Evolutionary conservation across 2,888 invertebrate species (phyloP), one percentile per base, ranked within the genome.

Genomic region (Trichacis sp.): DNA sequence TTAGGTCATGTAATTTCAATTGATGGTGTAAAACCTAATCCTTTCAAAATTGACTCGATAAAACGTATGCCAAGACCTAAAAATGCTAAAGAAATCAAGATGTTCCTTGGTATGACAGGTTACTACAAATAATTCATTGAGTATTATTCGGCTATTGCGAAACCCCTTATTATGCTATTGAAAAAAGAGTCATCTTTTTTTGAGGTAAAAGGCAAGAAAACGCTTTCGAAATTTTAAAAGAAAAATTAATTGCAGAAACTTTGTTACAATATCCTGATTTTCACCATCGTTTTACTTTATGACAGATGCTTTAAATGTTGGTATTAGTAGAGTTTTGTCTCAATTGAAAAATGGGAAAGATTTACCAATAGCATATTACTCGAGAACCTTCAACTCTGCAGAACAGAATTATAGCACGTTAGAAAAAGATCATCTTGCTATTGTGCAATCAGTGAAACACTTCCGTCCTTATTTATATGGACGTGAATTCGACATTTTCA

Each of bases 11-110:
- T 42, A 15, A 42, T 42, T 5, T 14, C 46, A 8, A 24, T 14
- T 6, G 24, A 24, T 8, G 76, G 76, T 0, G 65, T 80, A 2
- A 48, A 58, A 33, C 70, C 74, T 11, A 73, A 75, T 42, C 69
- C 69, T 1, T 55, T 52, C 0, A 77, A 77, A 48, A 29, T 72
- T 1, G 58, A 45, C 5, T 73, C 76, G 8, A 59, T 75, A 63
- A 46, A 52, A 18, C 55, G 18, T 60, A 60, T 60, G 30, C 58
- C 65, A 15, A 14, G 30, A n/a, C 65, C 56, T 30, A 56, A 18
- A 6, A 65, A 47, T 9, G 59, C 47, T 12, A 70, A 72, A 29
- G 55, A 68, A 4, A 40, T 72, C 6, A 36, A 52, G 8, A 42
- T 55, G 33, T 74, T 73, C 19, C 43, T 72, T 8, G 70, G 66